phyloP scores from a whole-genome alignment of 2,797 vertebrate species.

The Pseudopleuronectes americanus region DNA sequence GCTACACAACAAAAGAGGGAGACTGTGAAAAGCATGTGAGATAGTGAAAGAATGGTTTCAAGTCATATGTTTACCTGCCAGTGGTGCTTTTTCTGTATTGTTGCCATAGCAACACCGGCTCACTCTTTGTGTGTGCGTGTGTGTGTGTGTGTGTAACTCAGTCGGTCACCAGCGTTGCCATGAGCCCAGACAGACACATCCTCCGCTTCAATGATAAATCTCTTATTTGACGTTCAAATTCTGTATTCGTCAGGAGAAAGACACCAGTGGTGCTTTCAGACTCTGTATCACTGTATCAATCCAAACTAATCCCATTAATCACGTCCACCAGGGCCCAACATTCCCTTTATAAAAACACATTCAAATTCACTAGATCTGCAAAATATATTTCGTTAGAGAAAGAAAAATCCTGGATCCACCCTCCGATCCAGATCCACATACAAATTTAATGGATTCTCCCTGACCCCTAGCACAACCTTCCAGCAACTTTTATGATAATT shows the following conservation, averaged over 20 bases:
- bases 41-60: slow-evolving; percentile 44
- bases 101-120: slow-evolving; percentile 68
- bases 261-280: neutral
- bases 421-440: too few species aligned
- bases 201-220: slow-evolving; percentile 50
- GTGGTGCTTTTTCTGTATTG: slow-evolving; percentile 56
- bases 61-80: slow-evolving; percentile 69
- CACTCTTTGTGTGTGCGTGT: slow-evolving; percentile 21
- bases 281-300: neutral
- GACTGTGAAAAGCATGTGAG: slow-evolving; percentile 30
- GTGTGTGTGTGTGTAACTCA: slow-evolving; percentile 65
- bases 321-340: too few species aligned
- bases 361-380: too few species aligned
- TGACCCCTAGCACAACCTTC: too few species aligned
- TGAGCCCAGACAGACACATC: slow-evolving; percentile 77
- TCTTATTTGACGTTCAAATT: slow-evolving; percentile 39
- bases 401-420: too few species aligned
- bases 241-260: slow-evolving; percentile 12
- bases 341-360: too few species aligned
- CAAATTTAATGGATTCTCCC: too few species aligned
- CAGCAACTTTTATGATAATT: too few species aligned
- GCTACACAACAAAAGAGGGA: slow-evolving; percentile 35
- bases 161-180: slow-evolving; percentile 75
- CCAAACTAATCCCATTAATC: slow-evolving; percentile 5
- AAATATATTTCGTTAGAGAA: too few species aligned